Evolutionary conservation across 2,113 vertebrate species (phyloP).

Genomic region (Zapus hudsonius): DNA sequence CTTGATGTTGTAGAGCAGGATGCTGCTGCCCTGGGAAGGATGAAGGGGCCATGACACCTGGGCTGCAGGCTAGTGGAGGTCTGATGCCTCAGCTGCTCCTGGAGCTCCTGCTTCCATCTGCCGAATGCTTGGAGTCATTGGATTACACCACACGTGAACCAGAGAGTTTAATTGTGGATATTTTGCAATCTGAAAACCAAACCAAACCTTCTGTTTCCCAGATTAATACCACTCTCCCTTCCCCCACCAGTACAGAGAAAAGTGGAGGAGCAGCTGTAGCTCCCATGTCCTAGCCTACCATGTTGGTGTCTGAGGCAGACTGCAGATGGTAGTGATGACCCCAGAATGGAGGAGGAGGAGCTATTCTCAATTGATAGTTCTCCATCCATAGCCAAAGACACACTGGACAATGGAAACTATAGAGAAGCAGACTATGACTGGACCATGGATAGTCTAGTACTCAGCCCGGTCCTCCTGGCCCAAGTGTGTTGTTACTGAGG

Average conservation of each 20-base stretch:
- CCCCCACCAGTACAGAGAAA: constrained; percentile 4
- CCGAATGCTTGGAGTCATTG: no score
- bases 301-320: constrained; percentile 69
- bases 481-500: no score
- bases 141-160: no score
- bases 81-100: no score
- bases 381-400: constrained; percentile 77
- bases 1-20: no score
- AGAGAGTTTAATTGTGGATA: no score
- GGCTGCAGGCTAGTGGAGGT: no score
- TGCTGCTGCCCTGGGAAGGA: no score
- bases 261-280: neutral
- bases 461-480: no score
- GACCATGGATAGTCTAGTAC: no score
- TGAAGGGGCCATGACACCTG: no score
- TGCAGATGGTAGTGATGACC: constrained; percentile 79
- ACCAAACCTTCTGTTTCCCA: neutral
- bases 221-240: neutral
- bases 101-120: no score
- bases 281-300: constrained; percentile 50
- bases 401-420: constrained; percentile 76
- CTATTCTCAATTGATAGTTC: constrained; percentile 81
- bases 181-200: neutral
- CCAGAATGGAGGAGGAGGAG: constrained; percentile 84
- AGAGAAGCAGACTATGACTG: constrained; percentile 79